Evolutionary conservation across 1,140 invertebrate genomes (phyloP), one percentile per base, ranked within the genome.

Genomic region (Pissodes strobi): DNA sequence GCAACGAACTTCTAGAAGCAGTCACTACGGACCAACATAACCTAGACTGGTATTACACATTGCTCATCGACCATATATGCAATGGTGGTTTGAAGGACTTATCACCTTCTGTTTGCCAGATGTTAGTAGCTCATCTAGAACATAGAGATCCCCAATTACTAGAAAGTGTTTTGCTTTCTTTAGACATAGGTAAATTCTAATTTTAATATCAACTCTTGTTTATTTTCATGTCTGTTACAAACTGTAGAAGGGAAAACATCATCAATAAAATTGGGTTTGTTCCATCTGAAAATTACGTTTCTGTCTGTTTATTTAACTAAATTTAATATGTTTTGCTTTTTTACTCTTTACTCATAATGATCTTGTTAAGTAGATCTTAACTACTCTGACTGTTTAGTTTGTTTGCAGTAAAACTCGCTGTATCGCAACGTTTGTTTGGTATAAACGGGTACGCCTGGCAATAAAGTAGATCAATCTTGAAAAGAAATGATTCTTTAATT

Each of bases 151-250:
- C 69, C 66, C 82, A 87, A 75, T 84, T 84, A 43, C 80, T 97
- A 10, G 92, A 97, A 75, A 84, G 88, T 3, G 88, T 93, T 62
- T 84, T 95, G 30, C 85, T 94, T 5, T 87, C 92, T 71, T 78
- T 97, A 22, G 87, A 93, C 60, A 88, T 97, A 46, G 52, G 61
- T 64, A 64, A 46, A 46, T 46, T 27, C 4, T 27, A 27, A 27
- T 27, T 27, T 27, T 5, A 5, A 27, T 27, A 27, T 27, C 9
- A 5, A 27, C 3, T 27, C 25, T 5, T n/a, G n/a, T 39, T 39
- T 39, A 15, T 39, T 13, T 13, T 39, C 13, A 34, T 12, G 9
- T 34, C 13, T 30, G 13, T 1, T 5, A 5, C 30, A 9, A 9
- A 34, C 13, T 34, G 12, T 30, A 30, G 5, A 30, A 6, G 27